Evolutionary conservation across 2,797 vertebrate species (phyloP), one percentile per base, ranked within the genome.

Genomic region (Schizothorax lantsangensis): DNA sequence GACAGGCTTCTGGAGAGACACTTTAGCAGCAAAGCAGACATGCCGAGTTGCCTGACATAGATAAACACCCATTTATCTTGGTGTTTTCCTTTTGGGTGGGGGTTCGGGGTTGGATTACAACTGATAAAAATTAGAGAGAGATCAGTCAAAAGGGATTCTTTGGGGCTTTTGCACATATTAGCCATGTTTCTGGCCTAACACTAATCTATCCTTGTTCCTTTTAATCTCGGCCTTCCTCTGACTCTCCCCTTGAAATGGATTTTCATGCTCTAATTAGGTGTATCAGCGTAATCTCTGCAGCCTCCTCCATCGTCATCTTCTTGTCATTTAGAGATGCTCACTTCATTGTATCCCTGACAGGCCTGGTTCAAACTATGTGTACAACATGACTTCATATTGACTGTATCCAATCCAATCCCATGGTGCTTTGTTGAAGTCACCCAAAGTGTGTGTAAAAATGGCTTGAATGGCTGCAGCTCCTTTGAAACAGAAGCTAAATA

Each of bases 331-430:
- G 86, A 85, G 87, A 83, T 78, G 91, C 92, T 93, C 89, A 91
- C 87, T 79, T 92, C 92, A 88, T 86, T 92, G 91, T 89, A 87
- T 91, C 89, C 79, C 85, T 89, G 87, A 90, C 40, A 87, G 80
- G 87, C 90, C 91, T 92, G 92, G 92, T 95, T 94, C 94, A 92
- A 94, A 87, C 57, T 14, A n/a, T 64, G 75, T 57, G 73, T 49
- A n/a, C 79, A 92, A 71, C 84, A 88, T 94, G 94, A 93, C 93
- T 94, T 94, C 92, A 93, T 95, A 94, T 92, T 93, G 91, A 94
- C 93, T 95, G 95, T 96, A 95, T 95, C 95, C 92, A 97, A 97
- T 96, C 91, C 93, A 94, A 96, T 96, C 95, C 92, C 93, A 92
- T 23, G 91, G 92, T 94, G 91, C 93, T 95, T 96, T 96, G 95